Evolutionary conservation across 2,797 vertebrate species (phyloP).

Genomic region (Leuciscus waleckii): DNA sequence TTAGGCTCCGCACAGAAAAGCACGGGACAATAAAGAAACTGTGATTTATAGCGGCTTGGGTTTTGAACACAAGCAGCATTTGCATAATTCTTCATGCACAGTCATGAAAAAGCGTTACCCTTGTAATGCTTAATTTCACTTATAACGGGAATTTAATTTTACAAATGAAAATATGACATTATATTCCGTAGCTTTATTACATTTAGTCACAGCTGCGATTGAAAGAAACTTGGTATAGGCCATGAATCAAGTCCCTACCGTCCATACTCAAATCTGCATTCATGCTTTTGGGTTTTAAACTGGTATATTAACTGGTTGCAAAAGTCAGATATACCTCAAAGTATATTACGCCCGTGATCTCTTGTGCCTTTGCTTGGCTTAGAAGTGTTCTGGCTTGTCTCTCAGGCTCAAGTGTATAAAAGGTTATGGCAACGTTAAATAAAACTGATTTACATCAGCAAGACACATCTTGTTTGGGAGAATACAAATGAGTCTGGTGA

Average conservation of each 20-base stretch:
- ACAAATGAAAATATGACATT: not conserved
- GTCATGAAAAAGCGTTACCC: not conserved
- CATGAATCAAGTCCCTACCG: not conserved
- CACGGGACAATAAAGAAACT: not conserved
- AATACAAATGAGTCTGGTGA: conserved; percentile 47
- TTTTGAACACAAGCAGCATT: not conserved
- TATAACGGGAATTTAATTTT: not conserved
- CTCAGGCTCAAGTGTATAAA: conserved; percentile 50
- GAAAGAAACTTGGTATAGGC: not conserved
- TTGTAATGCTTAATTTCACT: not conserved
- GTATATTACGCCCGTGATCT: not conserved
- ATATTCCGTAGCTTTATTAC: not conserved
- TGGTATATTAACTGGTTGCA: not conserved
- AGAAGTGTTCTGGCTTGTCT: conserved; percentile 14
- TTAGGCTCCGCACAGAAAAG: not conserved
- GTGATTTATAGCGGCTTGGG: not conserved
- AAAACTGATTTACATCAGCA: conserved; percentile 50
- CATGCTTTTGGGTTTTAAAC: not conserved
- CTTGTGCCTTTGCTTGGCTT: not conserved
- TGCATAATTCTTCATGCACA: not conserved
- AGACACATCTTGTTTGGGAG: conserved; percentile 49
- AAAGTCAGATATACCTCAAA: not conserved
- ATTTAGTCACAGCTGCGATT: not conserved
- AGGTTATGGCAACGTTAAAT: conserved; percentile 52
- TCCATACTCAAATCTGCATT: not conserved